Evolutionary conservation across 2,797 vertebrate species (phyloP), one percentile per base, ranked within the genome.

Genomic region (Acanthurus lineatus): DNA sequence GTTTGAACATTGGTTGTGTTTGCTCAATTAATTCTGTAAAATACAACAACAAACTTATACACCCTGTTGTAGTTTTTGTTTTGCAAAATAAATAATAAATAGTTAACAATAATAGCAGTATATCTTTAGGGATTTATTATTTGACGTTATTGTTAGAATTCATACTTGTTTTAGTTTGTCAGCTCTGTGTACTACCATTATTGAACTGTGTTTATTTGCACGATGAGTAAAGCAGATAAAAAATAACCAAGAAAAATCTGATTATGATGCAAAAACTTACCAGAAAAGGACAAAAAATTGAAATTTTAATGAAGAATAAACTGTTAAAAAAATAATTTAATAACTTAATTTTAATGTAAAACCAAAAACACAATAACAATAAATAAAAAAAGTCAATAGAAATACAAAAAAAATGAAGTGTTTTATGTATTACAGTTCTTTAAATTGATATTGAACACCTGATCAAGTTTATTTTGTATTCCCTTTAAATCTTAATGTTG

Each of bases 1-100:
- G 49, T 77, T 79, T 9, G 68, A 25, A 25, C 20, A 14, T 45
- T 38, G 76, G 57, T 44, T 77, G 48, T 6, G 38, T 32, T 65
- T 19, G 9, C 25, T 68, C 38, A 16, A 25, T 69, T 63, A 9
- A 53, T 9, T 47, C 11, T 63, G 47, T 32, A 16, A 52, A 38
- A 44, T n/a, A 56, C 32, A 1, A 35, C 20, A 47, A 19, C 11
- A 44, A 73, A 15, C 14, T 42, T 1, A n/a, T 28, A 14, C n/a
- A 17, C 5, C 9, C 0, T 32, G 8, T 0, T 35, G 19, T 10
- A 32, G 28, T 7, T 32, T 35, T 25, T 56, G 49, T 67, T 11
- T 9, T 2, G 9, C 48, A 3, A 3, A 32, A 32, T 32, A 32
- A 32, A 4, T 32, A 32, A 32, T 32, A 32, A 32, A 25, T 25